Evolutionary conservation across 2,888 invertebrate species (phyloP), one percentile per base, ranked within the genome.

Genomic region (Apotomis capreana): DNA sequence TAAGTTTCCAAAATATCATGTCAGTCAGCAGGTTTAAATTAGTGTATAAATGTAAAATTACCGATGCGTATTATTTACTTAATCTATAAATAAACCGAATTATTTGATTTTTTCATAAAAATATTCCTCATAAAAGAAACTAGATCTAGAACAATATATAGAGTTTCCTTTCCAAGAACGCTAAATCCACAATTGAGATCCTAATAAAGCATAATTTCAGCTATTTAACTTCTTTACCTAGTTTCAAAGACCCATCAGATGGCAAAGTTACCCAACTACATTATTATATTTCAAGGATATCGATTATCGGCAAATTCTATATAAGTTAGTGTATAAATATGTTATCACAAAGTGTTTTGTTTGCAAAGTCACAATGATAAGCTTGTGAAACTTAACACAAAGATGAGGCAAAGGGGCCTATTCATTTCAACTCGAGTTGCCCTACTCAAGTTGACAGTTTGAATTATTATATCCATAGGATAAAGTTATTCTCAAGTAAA

Each of bases 301-400:
- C 59, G 46, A 64, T 60, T 65, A 67, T 61, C 54, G 54, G 60
- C 55, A 15, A 65, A 15, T 15, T 44, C 37, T 36, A 26, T 54
- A 54, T 12, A 65, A 13, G 12, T 26, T 37, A 13, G 8, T 13
- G 15, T 54, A 15, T 8, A 58, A 26, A 15, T 57, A 60, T n/a
- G 55, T n/a, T 9, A 37, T 46, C 15, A 13, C 55, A 49, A 44
- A 71, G 62, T 63, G 67, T 75, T 58, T 60, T 70, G 59, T 70
- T 76, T 36, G 67, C 74, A 15, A 76, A 78, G 57, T 75, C 69
- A 78, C 77, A 70, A 77, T 76, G 76, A 70, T 70, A 49, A 65
- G 60, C 54, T 70, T n/a, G 36, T 67, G 70, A 59, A 70, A 74
- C 70, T 70, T 74, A 63, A 58, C 46, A 67, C 70, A 67, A 74